Evolutionary conservation across 2,113 vertebrate genomes (phyloP), one percentile per base, ranked within the genome.

Genomic region (Rhinolophus ferrumequinum): DNA sequence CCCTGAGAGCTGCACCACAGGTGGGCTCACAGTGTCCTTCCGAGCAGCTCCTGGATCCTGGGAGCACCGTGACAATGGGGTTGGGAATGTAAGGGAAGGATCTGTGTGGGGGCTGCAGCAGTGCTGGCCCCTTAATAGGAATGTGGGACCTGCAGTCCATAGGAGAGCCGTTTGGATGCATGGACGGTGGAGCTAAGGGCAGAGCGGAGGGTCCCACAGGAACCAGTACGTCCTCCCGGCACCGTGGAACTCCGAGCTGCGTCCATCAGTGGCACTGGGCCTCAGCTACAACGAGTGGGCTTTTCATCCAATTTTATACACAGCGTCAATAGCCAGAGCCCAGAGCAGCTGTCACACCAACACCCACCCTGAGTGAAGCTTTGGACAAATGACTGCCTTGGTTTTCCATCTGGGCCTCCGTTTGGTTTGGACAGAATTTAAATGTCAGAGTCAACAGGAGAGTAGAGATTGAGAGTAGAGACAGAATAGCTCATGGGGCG

Each of bases 101-200:
- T 19, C n/a, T 62, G 12, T 1, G 30, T 22, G 41, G 11, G 15
- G 35, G 52, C 64, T 7, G 2, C 9, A n/a, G 47, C 13, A 33
- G 21, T 28, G 11, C 21, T 50, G 54, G 54, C 30, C 15, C 72
- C 14, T 56, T 33, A 16, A 16, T 2, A 18, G 47, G 10, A 21
- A 10, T 2, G 0, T 1, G 26, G 19, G 60, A 33, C 28, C 26
- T 11, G 18, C 12, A 1, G 1, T 5, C 41, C 12, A 18, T 0
- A 28, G 14, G 33, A 91, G 18, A 24, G 6, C 24, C 28, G 2
- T 41, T 14, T 35, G n/a, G 66, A 15, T 6, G 21, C 12, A 5
- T 1, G 8, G 0, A 35, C 28, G 9, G 1, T 3, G 44, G 69
- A 10, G 16, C 9, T 28, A 44, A 30, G 41, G n/a, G 18, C 52